Evolutionary conservation across 2,888 invertebrate genomes (phyloP).

Genomic region (Halictus ligatus): DNA sequence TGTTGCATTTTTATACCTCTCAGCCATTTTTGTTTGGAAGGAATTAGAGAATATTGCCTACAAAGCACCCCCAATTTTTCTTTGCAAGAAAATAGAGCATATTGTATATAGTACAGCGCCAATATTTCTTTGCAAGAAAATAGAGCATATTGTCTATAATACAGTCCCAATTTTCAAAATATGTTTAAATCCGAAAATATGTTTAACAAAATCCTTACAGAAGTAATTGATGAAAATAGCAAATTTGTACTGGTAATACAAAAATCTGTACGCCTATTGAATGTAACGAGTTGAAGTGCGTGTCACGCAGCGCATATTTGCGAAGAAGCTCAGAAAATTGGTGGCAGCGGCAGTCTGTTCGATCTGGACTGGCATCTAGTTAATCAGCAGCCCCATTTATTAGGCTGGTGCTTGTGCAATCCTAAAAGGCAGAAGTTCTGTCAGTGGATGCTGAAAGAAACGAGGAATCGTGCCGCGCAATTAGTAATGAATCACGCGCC

Average conservation of each 20-base stretch:
- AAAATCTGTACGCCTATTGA: background rate
- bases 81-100: no score
- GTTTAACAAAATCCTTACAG: background rate
- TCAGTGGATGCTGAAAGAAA: slow-evolving; percentile 51
- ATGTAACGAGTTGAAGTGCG: background rate
- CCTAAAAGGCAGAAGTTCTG: slow-evolving; percentile 25
- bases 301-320: background rate
- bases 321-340: background rate
- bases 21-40: background rate
- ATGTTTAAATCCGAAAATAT: no score
- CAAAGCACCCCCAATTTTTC: no score
- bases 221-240: background rate
- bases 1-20: no score
- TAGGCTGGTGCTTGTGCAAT: slow-evolving; percentile 25
- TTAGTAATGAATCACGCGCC: slow-evolving; percentile 73
- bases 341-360: slow-evolving; percentile 12
- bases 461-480: slow-evolving; percentile 64
- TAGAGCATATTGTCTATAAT: no score
- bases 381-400: slow-evolving; percentile 34
- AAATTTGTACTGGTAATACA: background rate
- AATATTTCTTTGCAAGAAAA: no score
- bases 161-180: no score
- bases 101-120: no score
- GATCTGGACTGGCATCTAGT: slow-evolving; percentile 27
- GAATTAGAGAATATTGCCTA: no score